Evolutionary conservation across 1,140 invertebrate genomes (phyloP).

Genomic region (Camponotus vicinus): DNA sequence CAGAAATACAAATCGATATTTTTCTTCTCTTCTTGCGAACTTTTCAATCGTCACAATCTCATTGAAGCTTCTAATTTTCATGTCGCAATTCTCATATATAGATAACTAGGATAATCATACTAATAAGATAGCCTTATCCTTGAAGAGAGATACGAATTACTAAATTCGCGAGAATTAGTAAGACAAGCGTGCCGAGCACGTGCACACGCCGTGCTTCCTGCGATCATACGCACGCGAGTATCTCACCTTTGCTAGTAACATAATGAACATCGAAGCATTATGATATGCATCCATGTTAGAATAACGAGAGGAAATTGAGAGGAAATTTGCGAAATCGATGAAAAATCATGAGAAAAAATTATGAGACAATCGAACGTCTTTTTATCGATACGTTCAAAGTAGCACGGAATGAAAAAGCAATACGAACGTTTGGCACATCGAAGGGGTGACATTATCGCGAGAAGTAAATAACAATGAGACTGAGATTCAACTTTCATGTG

Average conservation of each 20-base stretch:
- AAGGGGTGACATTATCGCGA: not conserved
- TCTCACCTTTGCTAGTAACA: not conserved
- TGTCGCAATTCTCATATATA: not conserved
- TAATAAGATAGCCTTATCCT: not conserved
- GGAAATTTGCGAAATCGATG: not conserved
- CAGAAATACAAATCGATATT: not conserved
- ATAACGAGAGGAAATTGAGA: not conserved
- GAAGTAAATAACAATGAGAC: not conserved
- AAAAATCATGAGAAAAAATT: too few relatives aligned
- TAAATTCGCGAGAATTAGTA: constrained; percentile 37
- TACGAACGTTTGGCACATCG: not conserved
- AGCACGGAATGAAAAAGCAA: not conserved
- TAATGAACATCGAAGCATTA: not conserved
- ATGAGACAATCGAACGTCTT: not conserved
- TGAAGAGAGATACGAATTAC: constrained; percentile 14
- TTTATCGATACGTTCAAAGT: too few relatives aligned
- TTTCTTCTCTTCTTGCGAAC: not conserved
- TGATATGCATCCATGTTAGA: not conserved
- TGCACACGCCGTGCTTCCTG: constrained; percentile 31
- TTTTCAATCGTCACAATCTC: not conserved
- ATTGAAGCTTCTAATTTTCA: not conserved
- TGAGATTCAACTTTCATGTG: not conserved
- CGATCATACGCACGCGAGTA: constrained; percentile 32
- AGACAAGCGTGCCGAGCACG: constrained; percentile 45
- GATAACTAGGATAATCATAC: not conserved